Percentiles rank a stretch among this genome's conserved stretches.
Evolutionary conservation across 2,888 invertebrate genomes (phyloP).

Genomic region (Stomorhina lunata): DNA sequence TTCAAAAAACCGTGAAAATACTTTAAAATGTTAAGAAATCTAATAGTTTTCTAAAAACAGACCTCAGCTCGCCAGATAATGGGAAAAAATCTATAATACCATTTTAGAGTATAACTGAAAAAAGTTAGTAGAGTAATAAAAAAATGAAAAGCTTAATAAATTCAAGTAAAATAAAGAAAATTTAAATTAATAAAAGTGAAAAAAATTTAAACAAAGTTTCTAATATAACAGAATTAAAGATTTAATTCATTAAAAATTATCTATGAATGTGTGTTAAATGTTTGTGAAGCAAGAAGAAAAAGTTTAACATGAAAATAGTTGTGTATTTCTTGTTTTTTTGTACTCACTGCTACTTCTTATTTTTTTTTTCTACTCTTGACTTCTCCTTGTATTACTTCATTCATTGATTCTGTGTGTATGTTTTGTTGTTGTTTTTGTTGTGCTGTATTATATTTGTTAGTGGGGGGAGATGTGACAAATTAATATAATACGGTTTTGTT

Average conservation of each 20-base stretch:
- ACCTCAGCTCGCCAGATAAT: conserved; percentile 13
- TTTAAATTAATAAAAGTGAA: not conserved
- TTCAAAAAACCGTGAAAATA: not conserved
- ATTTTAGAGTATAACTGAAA: conserved; percentile 50
- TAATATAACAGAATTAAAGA: not conserved
- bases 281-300: not conserved
- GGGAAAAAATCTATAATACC: conserved; percentile 64
- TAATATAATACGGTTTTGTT: conserved; percentile 28
- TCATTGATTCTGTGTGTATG: conserved; percentile 46
- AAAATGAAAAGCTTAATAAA: not conserved
- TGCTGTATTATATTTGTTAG: not conserved
- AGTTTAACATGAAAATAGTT: conserved; percentile 43
- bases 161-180: not conserved
- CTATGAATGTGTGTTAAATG: not conserved
- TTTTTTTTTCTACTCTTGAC: conserved; percentile 35
- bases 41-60: conserved; percentile 3
- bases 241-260: not conserved
- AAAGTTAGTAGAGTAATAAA: conserved; percentile 34
- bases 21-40: conserved; percentile 5
- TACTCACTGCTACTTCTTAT: conserved; percentile 7
- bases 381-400: conserved; percentile 57
- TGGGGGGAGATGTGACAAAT: conserved; percentile 9
- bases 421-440: conserved; percentile 23
- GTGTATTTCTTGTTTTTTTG: conserved; percentile 48
- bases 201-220: not conserved